Evolutionary conservation across 2,113 vertebrate species (phyloP).

Genomic region (Tragelaphus strepsiceros): DNA sequence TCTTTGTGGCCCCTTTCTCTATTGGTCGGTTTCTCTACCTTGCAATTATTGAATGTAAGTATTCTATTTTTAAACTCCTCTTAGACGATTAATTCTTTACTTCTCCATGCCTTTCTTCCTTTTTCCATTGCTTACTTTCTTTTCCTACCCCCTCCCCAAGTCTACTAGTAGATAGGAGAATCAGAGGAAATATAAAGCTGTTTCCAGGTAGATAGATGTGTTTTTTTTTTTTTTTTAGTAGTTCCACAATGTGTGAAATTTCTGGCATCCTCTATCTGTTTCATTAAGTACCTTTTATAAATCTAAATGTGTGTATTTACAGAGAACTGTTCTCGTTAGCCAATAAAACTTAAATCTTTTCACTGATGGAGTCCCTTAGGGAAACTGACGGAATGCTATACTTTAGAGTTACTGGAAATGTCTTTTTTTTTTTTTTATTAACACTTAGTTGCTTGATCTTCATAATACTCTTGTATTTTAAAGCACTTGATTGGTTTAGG

Average conservation of each 20-base stretch:
- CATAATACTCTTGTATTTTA: slow-evolving; percentile 26
- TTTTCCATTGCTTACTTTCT: background rate
- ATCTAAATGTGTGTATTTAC: slow-evolving; percentile 54
- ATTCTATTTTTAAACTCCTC: background rate
- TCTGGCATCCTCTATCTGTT: slow-evolving; percentile 26
- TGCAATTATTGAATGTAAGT: background rate
- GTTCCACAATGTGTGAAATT: slow-evolving; percentile 22
- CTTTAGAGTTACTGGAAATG: background rate
- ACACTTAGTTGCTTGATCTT: slow-evolving; percentile 30
- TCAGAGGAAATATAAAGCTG: background rate
- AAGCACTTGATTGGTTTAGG: background rate
- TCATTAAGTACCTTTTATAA: slow-evolving; percentile 43
- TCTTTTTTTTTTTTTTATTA: slow-evolving; percentile 50
- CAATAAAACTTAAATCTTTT: slow-evolving; percentile 56
- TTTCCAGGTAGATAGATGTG: too few relatives aligned
- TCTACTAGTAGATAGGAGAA: background rate
- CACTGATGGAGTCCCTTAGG: slow-evolving; percentile 14
- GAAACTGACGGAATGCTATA: background rate
- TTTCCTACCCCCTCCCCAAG: background rate
- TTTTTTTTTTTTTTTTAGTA: background rate
- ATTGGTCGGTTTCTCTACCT: background rate
- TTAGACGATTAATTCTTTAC: background rate
- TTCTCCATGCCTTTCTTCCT: background rate
- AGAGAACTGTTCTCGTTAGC: slow-evolving; percentile 59
- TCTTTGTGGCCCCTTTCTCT: background rate